phyloP scores from a whole-genome alignment of 1,140 invertebrate species.

The Ceratosolen fusciceps region DNA sequence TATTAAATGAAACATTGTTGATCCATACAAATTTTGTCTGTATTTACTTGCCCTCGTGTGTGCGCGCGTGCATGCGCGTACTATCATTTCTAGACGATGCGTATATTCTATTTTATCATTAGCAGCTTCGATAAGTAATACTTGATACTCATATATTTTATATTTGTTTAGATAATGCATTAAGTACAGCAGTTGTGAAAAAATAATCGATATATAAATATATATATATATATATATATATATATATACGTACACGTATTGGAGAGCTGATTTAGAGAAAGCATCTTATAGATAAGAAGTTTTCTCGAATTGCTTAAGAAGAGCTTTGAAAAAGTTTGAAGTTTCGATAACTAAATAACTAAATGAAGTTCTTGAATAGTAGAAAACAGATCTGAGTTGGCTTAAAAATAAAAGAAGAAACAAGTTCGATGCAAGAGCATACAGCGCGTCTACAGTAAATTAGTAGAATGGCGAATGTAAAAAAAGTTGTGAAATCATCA shows the following conservation, averaged over 20 bases:
- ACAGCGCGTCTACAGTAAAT: not conserved
- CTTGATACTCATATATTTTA: not conserved
- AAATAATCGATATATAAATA: too few species aligned
- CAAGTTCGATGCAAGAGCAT: not conserved
- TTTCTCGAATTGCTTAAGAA: not conserved
- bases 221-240: too few species aligned
- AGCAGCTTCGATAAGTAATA: too few species aligned
- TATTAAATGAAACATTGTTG: too few species aligned
- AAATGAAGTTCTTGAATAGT: slow-evolving; percentile 11
- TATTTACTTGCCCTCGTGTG: too few species aligned
- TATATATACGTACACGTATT: too few species aligned
- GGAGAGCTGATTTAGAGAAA: not conserved
- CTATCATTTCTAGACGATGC: too few species aligned
- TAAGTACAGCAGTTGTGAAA: too few species aligned
- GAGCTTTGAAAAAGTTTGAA: slow-evolving; percentile 11
- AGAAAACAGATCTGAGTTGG: slow-evolving; percentile 1
- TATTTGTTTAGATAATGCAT: not conserved
- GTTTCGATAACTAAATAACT: slow-evolving; percentile 9
- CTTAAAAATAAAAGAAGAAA: not conserved
- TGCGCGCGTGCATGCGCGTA: too few species aligned
- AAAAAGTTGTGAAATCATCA: slow-evolving; percentile 14
- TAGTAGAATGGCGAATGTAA: slow-evolving; percentile 15
- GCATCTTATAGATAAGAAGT: not conserved
- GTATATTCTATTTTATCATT: too few species aligned
- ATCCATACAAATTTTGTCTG: too few species aligned